Evolutionary conservation across 37 sponge, comb jelly and placozoan species (phyloP), one percentile per base, ranked within the genome.

Genomic region (Ianthella basta): DNA sequence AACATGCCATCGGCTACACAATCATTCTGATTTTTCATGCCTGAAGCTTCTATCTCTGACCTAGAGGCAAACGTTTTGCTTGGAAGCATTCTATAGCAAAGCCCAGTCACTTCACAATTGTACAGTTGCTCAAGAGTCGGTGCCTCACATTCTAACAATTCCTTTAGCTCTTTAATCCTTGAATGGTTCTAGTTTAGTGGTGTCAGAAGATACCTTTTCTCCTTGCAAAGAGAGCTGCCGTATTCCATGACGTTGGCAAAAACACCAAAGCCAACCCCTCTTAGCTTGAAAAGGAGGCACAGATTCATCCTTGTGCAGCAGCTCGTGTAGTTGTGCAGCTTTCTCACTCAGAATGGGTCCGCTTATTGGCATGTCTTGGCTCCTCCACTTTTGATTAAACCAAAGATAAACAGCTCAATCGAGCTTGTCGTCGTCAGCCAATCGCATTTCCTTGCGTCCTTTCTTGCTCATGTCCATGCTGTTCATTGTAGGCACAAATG

Each of bases 91-190:
- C 59, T 80, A 56, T 89, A 89, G 40, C 69, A 84, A 16, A 89
- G 38, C 8, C 85, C 89, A n/a, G 89, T 80, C 57, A 85, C 89
- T 85, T 84, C 89, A 80, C 85, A 84, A 44, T 89, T 89, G 59
- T 70, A 85, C 55, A 85, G 41, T 37, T 85, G 77, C 18, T 72
- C 80, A 78, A 61, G 79, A 66, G 57, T 84, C 37, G 39, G 78
- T 15, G 32, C 37, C 37, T 75, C 78, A 19, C 53, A 53, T 75
- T 75, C 78, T 36, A 75, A 36, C 78, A 75, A 75, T 75, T 75
- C 78, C 37, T 75, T 50, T 16, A 75, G 6, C 78, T 75, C 54
- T 23, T 75, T 40, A n/a, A n/a, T n/a, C n/a, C 60, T 81, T 59
- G 34, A 81, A 81, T 21, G 82, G 82, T 38, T 83, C 84, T 36